A percentile compares a stretch with the other conserved stretches of the same genome.
Evolutionary conservation across 2,888 invertebrate genomes (phyloP).

Genomic region (Brachyptera putata): DNA sequence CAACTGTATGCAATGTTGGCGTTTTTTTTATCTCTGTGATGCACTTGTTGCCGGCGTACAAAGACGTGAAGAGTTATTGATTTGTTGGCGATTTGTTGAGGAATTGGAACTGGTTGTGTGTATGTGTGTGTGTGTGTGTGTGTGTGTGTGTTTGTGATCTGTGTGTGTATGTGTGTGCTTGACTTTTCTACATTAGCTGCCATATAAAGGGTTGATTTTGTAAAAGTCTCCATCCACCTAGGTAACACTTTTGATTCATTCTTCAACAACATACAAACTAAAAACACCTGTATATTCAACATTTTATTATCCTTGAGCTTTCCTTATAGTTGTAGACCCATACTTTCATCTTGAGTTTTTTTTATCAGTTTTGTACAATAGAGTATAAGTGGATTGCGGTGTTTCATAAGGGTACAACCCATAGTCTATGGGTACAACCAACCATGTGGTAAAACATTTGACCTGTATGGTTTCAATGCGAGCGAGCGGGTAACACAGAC

Average conservation of each 20-base stretch:
- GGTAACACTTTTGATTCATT: background rate
- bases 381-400: too few species aligned
- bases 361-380: too few species aligned
- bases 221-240: background rate
- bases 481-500: too few species aligned
- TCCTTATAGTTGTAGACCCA: background rate
- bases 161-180: background rate
- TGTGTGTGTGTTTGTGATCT: background rate
- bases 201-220: constrained; percentile 18
- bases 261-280: background rate
- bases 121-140: too few species aligned
- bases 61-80: constrained; percentile 14
- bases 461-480: too few species aligned
- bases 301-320: background rate
- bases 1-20: too few species aligned
- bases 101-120: constrained; percentile 14
- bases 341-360: too few species aligned
- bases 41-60: background rate
- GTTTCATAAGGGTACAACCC: too few species aligned
- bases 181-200: too few species aligned
- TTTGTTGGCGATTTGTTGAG: background rate
- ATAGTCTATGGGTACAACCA: too few species aligned
- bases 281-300: constrained; percentile 15
- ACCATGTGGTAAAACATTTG: too few species aligned
- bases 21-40: too few species aligned